Evolutionary conservation across 2,113 vertebrate genomes (phyloP).

Genomic region (Phalacrocorax pelagicus): DNA sequence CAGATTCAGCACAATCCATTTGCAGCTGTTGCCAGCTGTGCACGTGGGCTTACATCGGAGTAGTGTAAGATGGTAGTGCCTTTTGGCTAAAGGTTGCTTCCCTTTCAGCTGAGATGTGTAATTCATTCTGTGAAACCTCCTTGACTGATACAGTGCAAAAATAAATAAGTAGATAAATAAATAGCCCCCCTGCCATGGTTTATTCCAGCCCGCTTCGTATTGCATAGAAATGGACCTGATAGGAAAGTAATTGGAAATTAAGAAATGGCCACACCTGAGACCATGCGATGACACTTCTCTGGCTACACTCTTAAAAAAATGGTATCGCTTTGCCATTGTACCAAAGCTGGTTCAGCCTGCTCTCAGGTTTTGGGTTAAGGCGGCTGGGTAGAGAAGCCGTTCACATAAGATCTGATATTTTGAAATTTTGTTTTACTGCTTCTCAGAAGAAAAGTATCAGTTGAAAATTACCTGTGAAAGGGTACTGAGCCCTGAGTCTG

Average conservation of each 20-base stretch:
- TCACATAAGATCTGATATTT: neutral
- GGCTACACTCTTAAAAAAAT: neutral
- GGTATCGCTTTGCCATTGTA: neutral
- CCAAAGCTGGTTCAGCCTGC: neutral
- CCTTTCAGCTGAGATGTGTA: neutral
- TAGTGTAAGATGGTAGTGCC: fast-evolving
- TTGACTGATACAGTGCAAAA: neutral
- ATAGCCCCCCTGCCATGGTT: neutral
- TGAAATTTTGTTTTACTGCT: neutral
- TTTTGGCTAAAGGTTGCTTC: neutral
- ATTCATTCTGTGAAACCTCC: neutral
- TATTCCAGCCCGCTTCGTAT: neutral
- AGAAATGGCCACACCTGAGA: neutral
- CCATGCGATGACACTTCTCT: neutral
- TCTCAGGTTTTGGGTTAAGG: neutral
- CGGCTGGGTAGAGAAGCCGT: fast-evolving
- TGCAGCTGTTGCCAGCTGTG: neutral
- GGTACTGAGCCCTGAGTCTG: neutral
- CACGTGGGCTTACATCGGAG: neutral
- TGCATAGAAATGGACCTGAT: neutral
- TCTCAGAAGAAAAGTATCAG: neutral
- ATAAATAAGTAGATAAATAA: neutral
- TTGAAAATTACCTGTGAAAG: neutral
- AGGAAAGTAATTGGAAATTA: neutral
- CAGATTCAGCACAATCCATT: neutral